Percentiles rank a stretch among this genome's conserved stretches.
These are phyloP conservation scores for Xylocampa areola DNA, from an alignment of 2,888 invertebrate genomes.

Conservation along the genomic window DNA sequence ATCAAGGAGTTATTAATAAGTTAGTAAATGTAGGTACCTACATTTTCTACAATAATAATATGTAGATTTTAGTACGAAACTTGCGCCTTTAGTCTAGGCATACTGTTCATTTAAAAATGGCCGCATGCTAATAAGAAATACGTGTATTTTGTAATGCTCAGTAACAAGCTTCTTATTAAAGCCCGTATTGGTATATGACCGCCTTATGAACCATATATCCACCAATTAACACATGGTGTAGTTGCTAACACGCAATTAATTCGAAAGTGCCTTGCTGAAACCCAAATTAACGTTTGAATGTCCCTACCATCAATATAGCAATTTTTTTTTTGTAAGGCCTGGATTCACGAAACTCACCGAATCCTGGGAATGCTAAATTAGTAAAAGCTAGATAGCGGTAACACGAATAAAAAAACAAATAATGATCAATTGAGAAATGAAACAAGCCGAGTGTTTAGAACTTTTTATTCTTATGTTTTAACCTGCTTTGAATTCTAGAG, in stretches of 20 bases:
- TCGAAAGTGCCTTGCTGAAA: conserved; percentile 17
- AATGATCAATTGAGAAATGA: neutral
- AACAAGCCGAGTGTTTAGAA: neutral
- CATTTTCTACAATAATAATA: too few species aligned
- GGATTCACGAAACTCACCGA: too few species aligned
- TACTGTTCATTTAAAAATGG: too few species aligned
- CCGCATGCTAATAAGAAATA: conserved; percentile 14
- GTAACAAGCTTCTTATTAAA: conserved; percentile 35
- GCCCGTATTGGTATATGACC: conserved; percentile 2
- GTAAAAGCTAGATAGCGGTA: too few species aligned
- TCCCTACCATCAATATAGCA: conserved; percentile 42
- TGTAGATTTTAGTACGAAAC: too few species aligned
- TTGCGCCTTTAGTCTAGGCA: too few species aligned
- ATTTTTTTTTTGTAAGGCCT: too few species aligned
- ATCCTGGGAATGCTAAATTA: too few species aligned
- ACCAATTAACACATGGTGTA: conserved; percentile 20
- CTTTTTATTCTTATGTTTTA: too few species aligned
- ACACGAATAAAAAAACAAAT: too few species aligned
- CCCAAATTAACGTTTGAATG: conserved; percentile 10
- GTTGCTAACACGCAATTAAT: conserved; percentile 39
- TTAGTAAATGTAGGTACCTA: neutral
- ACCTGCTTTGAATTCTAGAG: too few species aligned
- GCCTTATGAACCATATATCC: conserved; percentile 11
- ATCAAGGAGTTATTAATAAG: neutral
- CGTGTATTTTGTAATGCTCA: neutral